These are phyloP conservation scores for Aleadryas rufinucha DNA, from an alignment of 2,113 vertebrate genomes.

Conservation along the genomic window DNA sequence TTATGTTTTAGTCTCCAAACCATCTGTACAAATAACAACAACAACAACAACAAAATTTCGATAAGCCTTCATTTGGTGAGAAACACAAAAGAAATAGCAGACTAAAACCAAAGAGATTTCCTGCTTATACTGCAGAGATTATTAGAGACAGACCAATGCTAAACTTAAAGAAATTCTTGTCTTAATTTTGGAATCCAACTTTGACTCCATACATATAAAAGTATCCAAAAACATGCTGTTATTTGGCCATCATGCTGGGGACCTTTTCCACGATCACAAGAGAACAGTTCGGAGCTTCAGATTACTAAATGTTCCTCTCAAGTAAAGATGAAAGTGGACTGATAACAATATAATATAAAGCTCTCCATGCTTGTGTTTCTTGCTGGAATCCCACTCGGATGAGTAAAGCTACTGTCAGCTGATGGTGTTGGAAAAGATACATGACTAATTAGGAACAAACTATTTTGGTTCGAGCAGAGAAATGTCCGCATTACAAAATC, in stretches of 20 bases:
- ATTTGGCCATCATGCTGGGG: neutral
- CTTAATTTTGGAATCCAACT: neutral
- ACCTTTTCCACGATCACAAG: neutral
- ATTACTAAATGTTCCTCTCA: neutral
- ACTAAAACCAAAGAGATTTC: neutral
- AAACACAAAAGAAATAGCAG: neutral
- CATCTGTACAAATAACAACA: constrained; percentile 1
- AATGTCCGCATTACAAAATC: neutral
- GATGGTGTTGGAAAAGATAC: neutral
- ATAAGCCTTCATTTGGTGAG: neutral
- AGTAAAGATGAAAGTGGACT: neutral
- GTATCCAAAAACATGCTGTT: neutral
- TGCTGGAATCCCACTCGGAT: neutral
- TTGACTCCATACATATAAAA: neutral
- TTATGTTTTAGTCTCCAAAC: neutral
- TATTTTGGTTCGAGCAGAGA: neutral
- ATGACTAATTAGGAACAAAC: neutral
- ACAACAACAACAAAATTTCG: too few species aligned
- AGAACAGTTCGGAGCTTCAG: neutral
- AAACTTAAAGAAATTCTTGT: neutral
- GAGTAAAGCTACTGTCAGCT: neutral
- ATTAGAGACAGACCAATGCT: neutral
- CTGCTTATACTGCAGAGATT: constrained; percentile 2
- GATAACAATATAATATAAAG: neutral
- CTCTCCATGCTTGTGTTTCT: neutral